Evolutionary conservation across 2,113 vertebrate species (phyloP).

Genomic region (Erpornis zantholeuca): DNA sequence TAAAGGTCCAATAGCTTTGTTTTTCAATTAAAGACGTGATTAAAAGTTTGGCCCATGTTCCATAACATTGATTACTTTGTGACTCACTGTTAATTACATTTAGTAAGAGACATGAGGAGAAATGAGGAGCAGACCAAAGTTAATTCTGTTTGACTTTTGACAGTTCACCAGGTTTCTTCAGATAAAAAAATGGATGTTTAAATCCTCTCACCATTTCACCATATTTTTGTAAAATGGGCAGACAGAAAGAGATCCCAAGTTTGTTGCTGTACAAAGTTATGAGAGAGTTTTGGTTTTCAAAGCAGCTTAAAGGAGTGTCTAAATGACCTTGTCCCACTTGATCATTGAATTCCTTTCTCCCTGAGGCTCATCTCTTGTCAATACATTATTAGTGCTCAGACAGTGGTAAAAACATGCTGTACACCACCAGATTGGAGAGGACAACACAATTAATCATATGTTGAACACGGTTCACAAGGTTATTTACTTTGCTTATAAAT

Average conservation of each 20-base stretch:
- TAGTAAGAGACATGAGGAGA: background rate
- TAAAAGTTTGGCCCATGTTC: background rate
- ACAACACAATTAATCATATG: background rate
- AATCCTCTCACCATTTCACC: background rate
- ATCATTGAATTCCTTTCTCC: constrained; percentile 53
- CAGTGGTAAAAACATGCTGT: background rate
- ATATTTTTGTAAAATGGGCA: background rate
- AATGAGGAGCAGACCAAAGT: background rate
- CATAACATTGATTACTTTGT: constrained; percentile 1
- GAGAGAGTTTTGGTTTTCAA: background rate
- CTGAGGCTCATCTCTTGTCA: constrained; percentile 39
- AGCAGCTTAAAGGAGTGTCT: constrained; percentile 13
- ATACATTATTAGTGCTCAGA: background rate
- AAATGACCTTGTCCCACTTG: constrained; percentile 65
- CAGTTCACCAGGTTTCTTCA: background rate
- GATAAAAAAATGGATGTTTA: background rate
- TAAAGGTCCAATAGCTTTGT: background rate
- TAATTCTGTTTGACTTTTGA: background rate
- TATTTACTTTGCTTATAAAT: background rate
- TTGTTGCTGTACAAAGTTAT: background rate
- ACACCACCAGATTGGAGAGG: background rate
- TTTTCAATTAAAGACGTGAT: constrained; percentile 3
- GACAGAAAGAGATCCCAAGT: background rate
- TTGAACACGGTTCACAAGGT: background rate
- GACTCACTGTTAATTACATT: background rate